Evolutionary conservation across 2,113 vertebrate genomes (phyloP).

Genomic region (Malurus elegans): DNA sequence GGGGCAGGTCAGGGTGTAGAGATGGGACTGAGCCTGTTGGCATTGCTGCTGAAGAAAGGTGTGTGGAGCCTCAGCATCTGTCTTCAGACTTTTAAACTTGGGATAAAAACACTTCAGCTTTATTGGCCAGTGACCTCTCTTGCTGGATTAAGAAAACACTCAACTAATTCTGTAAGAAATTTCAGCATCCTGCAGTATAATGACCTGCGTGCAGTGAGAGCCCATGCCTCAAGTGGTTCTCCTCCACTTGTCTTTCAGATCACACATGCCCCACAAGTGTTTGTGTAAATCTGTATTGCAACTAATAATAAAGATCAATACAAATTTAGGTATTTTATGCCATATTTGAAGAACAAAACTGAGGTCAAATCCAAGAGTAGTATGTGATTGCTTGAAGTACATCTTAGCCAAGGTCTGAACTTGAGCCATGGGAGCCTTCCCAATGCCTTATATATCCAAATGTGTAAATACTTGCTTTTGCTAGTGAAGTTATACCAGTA

Average conservation of each 20-base stretch:
- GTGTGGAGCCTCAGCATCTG: not conserved
- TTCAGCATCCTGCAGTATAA: not conserved
- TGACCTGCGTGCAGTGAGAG: not conserved
- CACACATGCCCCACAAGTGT: not conserved
- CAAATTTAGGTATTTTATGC: not conserved
- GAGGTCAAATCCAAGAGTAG: not conserved
- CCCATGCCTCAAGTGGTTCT: not conserved
- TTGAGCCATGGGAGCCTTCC: not conserved
- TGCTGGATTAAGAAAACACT: not conserved
- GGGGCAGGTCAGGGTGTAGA: rapidly evolving
- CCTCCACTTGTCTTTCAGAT: not conserved
- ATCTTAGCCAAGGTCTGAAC: not conserved
- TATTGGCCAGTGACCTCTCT: not conserved
- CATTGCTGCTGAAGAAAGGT: not conserved
- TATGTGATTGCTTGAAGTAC: not conserved
- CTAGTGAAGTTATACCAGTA: not conserved
- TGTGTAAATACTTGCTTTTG: not conserved
- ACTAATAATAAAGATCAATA: not conserved
- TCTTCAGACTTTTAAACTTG: not conserved
- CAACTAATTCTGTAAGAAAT: not conserved
- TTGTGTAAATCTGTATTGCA: not conserved
- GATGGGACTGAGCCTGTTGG: rapidly evolving
- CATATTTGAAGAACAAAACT: not conserved
- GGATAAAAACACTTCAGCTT: not conserved
- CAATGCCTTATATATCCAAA: not conserved